Conservation (phyloP, 2,113 vertebrate species). For the Oxyruncus cristatus region DNA sequence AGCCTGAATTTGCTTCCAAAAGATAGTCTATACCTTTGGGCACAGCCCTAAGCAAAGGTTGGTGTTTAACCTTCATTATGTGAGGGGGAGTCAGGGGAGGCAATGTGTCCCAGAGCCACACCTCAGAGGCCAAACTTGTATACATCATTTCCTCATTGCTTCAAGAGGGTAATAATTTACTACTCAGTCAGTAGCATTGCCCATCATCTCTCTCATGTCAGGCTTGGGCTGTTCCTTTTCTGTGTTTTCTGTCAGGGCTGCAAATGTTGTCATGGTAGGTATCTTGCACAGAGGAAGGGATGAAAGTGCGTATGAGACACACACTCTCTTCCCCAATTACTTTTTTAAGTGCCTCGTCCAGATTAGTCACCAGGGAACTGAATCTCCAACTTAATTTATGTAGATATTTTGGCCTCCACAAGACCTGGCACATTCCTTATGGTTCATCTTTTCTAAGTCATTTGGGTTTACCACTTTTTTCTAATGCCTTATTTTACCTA, state of each 20-base stretch:
- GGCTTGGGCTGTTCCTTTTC: background rate
- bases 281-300: background rate
- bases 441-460: background rate
- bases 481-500: background rate
- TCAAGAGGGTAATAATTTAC: constrained; percentile 41
- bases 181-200: background rate
- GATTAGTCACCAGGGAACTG: background rate
- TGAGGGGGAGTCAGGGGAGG: background rate
- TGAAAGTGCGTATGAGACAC: background rate
- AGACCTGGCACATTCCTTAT: background rate
- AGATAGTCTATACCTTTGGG: background rate
- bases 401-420: background rate
- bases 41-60: constrained; percentile 51
- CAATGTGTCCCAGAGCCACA: background rate
- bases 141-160: constrained; percentile 42
- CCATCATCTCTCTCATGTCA: background rate
- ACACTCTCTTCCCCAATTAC: background rate
- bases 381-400: background rate
- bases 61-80: background rate
- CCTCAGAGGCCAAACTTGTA: background rate
- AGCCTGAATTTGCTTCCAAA: background rate
- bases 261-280: background rate
- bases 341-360: background rate
- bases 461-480: background rate
- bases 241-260: background rate